These are phyloP conservation scores for Pinna nobilis DNA, from an alignment of 1,140 invertebrate genomes.

Conservation along the genomic window DNA sequence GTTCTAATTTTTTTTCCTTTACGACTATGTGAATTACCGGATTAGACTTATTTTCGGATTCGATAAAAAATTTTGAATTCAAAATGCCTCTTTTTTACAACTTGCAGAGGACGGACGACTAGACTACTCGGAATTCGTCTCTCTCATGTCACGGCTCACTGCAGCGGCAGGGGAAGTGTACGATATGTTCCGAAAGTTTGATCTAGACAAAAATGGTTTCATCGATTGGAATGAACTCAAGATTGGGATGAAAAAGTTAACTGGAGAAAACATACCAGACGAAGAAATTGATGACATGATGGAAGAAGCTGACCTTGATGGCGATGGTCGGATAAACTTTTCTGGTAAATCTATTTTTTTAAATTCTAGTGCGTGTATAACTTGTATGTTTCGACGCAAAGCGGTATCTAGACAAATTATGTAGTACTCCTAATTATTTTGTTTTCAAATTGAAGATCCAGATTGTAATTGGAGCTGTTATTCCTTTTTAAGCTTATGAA, in stretches of 20 bases:
- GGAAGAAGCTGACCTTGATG: conserved; percentile 26
- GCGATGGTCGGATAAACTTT: conserved; percentile 22
- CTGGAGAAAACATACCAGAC: conserved; percentile 6
- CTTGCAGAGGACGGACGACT: background rate
- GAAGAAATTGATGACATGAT: conserved; percentile 23
- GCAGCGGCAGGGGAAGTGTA: background rate
- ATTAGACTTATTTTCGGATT: no score
- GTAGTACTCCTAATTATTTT: no score
- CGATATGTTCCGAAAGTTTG: conserved; percentile 24
- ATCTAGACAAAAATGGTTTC: conserved; percentile 18
- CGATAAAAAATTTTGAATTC: no score
- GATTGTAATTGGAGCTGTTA: no score
- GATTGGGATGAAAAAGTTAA: background rate
- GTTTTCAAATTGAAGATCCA: no score
- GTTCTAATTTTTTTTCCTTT: background rate
- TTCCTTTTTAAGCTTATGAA: no score
- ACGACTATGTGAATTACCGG: background rate
- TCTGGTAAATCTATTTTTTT: no score
- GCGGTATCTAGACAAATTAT: no score
- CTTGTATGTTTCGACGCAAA: no score
- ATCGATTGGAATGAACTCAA: conserved; percentile 21
- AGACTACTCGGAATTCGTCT: conserved; percentile 7
- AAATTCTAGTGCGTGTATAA: no score
- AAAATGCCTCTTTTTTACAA: no score
- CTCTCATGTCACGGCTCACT: conserved; percentile 6